A percentile compares a stretch with the other conserved stretches of the same genome.
These are phyloP conservation scores for Pluvialis apricaria DNA, from an alignment of 2,113 vertebrate genomes.

Conservation along the genomic window DNA sequence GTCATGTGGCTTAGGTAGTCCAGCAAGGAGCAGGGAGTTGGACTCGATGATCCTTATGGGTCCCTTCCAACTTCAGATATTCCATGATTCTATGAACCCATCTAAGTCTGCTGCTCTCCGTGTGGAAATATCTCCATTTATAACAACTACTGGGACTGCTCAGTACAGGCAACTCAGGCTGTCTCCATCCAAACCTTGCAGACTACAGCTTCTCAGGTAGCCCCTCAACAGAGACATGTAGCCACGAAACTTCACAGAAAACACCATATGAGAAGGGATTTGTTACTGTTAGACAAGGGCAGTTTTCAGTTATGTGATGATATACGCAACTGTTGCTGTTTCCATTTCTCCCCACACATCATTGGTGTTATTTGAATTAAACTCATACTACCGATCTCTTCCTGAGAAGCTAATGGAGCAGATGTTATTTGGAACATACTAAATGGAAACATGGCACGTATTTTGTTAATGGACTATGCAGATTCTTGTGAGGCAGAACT, in stretches of 20 bases:
- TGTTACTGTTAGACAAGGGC: not conserved
- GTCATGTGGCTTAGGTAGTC: not conserved
- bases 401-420: not conserved
- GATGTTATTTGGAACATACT: not conserved
- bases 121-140: not conserved
- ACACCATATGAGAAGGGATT: not conserved
- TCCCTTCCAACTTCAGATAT: not conserved
- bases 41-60: fast-evolving
- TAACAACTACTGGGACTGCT: too few species aligned
- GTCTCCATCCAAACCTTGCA: not conserved
- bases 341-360: not conserved
- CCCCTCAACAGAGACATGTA: not conserved
- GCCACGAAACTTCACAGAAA: not conserved
- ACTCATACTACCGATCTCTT: not conserved
- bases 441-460: not conserved
- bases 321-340: not conserved
- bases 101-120: not conserved
- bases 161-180: not conserved
- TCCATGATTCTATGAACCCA: not conserved
- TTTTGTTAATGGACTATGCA: not conserved
- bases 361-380: not conserved
- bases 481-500: not conserved
- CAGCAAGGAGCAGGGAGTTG: not conserved
- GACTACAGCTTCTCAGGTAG: not conserved
- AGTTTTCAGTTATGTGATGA: not conserved